A percentile compares a stretch with the other conserved stretches of the same genome.
Conservation (phyloP, 2,797 vertebrate species). For the Galaxias olidus region DNA sequence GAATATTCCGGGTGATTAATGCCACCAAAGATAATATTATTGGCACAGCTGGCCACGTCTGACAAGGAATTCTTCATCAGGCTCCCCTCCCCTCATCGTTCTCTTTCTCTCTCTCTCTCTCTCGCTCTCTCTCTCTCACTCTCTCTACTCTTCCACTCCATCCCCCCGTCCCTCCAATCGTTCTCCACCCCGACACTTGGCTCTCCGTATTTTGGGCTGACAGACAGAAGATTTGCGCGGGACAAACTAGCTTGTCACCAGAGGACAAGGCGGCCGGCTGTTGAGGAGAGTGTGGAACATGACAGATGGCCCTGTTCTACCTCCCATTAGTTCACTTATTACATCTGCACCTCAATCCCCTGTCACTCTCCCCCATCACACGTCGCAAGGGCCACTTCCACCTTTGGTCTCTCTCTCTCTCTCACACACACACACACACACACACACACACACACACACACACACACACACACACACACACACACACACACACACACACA, state of each 20-base stretch:
- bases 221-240: conserved; percentile 89
- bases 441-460: neutral
- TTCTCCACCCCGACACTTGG: conserved; percentile 59
- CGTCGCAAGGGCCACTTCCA: conserved; percentile 66
- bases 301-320: conserved; percentile 89
- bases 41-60: conserved; percentile 83
- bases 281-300: conserved; percentile 84
- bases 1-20: conserved; percentile 81
- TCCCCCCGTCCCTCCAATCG: neutral
- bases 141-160: neutral
- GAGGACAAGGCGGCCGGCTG: conserved; percentile 88
- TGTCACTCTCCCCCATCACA: conserved; percentile 84
- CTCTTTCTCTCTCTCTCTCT: conserved; percentile 1
- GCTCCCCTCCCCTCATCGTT: neutral
- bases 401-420: neutral
- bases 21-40: conserved; percentile 78
- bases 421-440: conserved; percentile 2
- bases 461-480: conserved; percentile 14
- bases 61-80: conserved; percentile 83
- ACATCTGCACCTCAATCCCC: conserved; percentile 83
- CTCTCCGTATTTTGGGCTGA: conserved; percentile 74
- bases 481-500: conserved; percentile 18
- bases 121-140: neutral
- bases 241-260: conserved; percentile 86
- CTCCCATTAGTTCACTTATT: conserved; percentile 89